phyloP scores from a whole-genome alignment of 2,113 vertebrate genomes.

The Muntiacus muntjak region DNA sequence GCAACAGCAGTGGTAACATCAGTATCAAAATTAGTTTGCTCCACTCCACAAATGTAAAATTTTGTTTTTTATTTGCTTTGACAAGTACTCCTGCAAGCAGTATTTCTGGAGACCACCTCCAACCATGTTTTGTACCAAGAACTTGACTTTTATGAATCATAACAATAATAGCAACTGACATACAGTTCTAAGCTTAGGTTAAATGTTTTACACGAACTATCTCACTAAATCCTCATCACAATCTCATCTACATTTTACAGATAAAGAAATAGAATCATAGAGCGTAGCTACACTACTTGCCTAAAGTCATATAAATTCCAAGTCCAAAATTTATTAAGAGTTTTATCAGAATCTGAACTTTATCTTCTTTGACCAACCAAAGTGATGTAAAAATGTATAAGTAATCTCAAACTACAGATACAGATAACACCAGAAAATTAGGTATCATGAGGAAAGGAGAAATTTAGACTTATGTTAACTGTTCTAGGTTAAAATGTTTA shows the following conservation, averaged over 20 bases:
- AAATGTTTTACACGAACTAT: not conserved
- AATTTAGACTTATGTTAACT: not conserved
- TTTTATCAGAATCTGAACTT: not conserved
- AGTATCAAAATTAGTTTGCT: slow-evolving; percentile 17
- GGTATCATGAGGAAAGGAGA: not conserved
- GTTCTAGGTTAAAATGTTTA: not conserved
- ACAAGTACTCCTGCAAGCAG: slow-evolving; percentile 2
- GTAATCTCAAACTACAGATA: not conserved
- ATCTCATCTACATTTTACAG: not conserved
- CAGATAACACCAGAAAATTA: not conserved
- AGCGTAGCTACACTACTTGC: not conserved
- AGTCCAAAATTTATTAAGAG: not conserved
- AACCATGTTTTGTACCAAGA: slow-evolving; percentile 18
- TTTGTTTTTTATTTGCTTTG: slow-evolving; percentile 48
- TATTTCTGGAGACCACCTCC: not conserved
- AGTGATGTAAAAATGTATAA: not conserved
- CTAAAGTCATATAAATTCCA: not conserved
- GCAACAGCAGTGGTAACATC: slow-evolving; percentile 26
- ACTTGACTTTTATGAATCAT: slow-evolving; percentile 26
- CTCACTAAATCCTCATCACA: slow-evolving; percentile 12
- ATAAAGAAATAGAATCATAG: not conserved
- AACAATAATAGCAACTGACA: not conserved
- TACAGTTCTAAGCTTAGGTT: not conserved
- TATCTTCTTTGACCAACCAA: not conserved
- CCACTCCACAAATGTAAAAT: slow-evolving; percentile 8